Evolutionary conservation across 2,888 invertebrate species (phyloP), one percentile per base, ranked within the genome.

Genomic region (Punctoribates punctum): DNA sequence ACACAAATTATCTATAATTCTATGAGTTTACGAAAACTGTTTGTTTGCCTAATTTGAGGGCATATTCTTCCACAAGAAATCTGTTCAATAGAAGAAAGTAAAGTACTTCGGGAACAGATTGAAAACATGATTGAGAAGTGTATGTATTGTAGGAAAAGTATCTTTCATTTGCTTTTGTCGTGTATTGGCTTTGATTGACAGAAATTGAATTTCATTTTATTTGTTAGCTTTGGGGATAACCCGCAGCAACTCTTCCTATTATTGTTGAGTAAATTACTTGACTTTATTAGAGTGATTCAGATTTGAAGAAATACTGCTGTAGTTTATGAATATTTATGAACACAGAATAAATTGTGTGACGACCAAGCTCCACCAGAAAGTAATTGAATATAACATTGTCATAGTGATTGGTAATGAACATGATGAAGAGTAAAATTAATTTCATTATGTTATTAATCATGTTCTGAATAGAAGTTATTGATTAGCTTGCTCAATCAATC

Each of bases 281-380:
- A 62, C 17, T 62, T 62, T 62, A 62, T 62, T 62, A 62, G 27
- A 62, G 29, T 62, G 5, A 17, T n/a, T 29, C 17, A 17, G 62
- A 62, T 62, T 62, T 60, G 11, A 25, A 62, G 9, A 34, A 27
- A 17, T 34, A 62, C 27, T 62, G 4, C 15, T 25, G 1, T 17
- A 62, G 17, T 62, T 62, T 29, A 62, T 62, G 62, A 62, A 62
- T 62, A 62, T 62, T 62, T 62, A 62, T 62, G 62, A 29, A 34
- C 17, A 20, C 23, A 54, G 54, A n/a, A 20, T 17, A 48, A 48
- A 17, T 15, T 48, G 54, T 3, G 1, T 54, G 42, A 11, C 11
- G 42, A 42, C 13, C 42, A 42, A 42, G 42, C 11, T 42, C 34
- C 8, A 6, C 8, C 34, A 34, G 8, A 8, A 34, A 34, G 34